Conservation (phyloP, 2,113 vertebrate genomes). For the Crotophaga sulcirostris region DNA sequence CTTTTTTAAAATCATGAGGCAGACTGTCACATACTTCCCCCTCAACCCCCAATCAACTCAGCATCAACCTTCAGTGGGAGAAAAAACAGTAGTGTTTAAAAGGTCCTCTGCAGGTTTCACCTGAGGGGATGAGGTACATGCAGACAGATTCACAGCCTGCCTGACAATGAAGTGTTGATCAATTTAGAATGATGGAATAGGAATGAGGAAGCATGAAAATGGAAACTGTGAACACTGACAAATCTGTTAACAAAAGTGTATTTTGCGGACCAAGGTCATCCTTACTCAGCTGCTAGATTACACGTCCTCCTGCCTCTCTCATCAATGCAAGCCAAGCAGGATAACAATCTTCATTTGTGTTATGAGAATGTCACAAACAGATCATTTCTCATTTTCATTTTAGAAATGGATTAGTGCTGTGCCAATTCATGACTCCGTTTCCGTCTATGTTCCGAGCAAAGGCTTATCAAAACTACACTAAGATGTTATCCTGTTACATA, state of each 20-base stretch:
- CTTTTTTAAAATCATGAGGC: neutral
- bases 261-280: neutral
- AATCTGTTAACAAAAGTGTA: neutral
- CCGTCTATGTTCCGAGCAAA: neutral
- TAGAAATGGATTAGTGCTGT: neutral
- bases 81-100: neutral
- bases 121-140: neutral
- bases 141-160: neutral
- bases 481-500: neutral
- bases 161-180: neutral
- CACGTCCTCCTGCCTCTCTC: neutral
- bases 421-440: neutral
- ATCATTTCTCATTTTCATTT: conserved; percentile 2
- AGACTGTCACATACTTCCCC: neutral
- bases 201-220: neutral
- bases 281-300: neutral
- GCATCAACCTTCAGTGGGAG: neutral
- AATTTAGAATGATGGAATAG: neutral
- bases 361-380: neutral
- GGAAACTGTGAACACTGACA: neutral
- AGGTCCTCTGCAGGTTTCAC: neutral
- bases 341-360: neutral
- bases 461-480: neutral
- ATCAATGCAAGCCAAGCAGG: neutral
- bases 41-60: neutral